These are phyloP conservation scores for Pseudonaja textilis DNA, from an alignment of 2,113 vertebrate species.

Conservation along the genomic window DNA sequence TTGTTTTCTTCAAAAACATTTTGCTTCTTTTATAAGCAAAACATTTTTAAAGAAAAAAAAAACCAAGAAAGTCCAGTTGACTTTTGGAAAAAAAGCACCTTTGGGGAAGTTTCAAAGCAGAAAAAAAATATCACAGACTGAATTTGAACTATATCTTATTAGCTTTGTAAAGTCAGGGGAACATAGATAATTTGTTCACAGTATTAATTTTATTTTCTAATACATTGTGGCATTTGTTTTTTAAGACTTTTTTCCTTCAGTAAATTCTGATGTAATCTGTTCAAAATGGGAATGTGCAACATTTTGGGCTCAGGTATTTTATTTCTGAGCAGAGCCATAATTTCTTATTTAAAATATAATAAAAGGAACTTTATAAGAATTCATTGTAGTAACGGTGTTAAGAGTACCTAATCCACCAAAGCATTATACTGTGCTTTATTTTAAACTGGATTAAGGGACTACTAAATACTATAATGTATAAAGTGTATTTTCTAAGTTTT, in stretches of 20 bases:
- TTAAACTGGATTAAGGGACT: not conserved
- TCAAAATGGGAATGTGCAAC: conserved; percentile 39
- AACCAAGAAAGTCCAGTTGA: not conserved
- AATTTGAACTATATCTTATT: conserved; percentile 42
- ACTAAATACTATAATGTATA: conserved; percentile 37
- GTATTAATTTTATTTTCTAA: conserved; percentile 49
- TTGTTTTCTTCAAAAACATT: not conserved
- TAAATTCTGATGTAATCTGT: conserved; percentile 49
- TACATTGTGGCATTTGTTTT: conserved; percentile 27
- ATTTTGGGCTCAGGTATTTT: conserved; percentile 48
- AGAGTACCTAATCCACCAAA: conserved; percentile 23
- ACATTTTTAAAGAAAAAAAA: not conserved
- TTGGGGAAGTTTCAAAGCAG: not conserved
- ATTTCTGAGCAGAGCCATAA: conserved; percentile 42
- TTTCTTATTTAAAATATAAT: conserved; percentile 52
- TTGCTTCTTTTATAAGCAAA: not conserved
- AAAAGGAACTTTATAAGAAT: conserved; percentile 47
- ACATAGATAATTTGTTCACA: conserved; percentile 44
- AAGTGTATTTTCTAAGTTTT: conserved; percentile 60
- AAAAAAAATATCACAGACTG: conserved; percentile 33
- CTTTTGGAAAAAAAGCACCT: not conserved
- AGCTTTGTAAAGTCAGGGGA: conserved; percentile 26
- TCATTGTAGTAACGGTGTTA: conserved; percentile 44
- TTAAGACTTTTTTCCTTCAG: conserved; percentile 49
- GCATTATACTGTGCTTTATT: not conserved